Evolutionary conservation across 2,797 vertebrate species (phyloP).

Genomic region (Rhabdophis nuchalis): DNA sequence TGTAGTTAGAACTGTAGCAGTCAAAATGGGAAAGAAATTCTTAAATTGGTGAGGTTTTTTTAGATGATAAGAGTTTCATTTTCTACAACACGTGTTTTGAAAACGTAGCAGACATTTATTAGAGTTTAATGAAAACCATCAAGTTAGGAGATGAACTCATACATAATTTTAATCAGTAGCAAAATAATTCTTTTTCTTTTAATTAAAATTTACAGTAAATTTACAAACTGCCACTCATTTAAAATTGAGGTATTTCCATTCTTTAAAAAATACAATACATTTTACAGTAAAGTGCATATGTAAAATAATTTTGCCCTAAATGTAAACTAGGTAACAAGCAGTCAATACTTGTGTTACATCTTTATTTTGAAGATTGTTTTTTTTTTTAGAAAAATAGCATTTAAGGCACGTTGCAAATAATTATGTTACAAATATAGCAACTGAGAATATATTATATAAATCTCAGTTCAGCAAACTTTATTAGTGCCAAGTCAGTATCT

Average conservation of each 20-base stretch:
- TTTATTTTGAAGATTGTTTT: conserved; percentile 51
- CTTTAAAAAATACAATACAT: conserved; percentile 55
- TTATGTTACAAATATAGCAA: conserved; percentile 35
- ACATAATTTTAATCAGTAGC: conserved; percentile 54
- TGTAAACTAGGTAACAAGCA: conserved; percentile 53
- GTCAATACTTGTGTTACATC: conserved; percentile 52
- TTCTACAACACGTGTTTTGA: conserved; percentile 18
- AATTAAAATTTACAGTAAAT: conserved; percentile 49
- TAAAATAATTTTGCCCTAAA: conserved; percentile 56
- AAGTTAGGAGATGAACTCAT: conserved; percentile 43
- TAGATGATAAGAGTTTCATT: conserved; percentile 11
- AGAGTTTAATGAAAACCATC: conserved; percentile 42
- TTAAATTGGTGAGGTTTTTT: not conserved
- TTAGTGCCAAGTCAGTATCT: conserved; percentile 62
- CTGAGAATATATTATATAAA: conserved; percentile 21
- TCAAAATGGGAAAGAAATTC: not conserved
- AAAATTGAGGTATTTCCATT: conserved; percentile 60
- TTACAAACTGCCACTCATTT: conserved; percentile 50
- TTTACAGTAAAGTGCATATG: conserved; percentile 62
- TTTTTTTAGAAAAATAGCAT: conserved; percentile 19
- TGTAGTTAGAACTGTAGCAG: not conserved
- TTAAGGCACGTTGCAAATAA: conserved; percentile 41
- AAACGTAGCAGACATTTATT: conserved; percentile 50
- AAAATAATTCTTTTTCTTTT: conserved; percentile 55
- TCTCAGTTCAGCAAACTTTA: conserved; percentile 34